Percentiles rank a stretch among this genome's conserved stretches.
These are phyloP conservation scores for Aphis gossypii DNA, from an alignment of 1,140 invertebrate species.

Conservation along the genomic window DNA sequence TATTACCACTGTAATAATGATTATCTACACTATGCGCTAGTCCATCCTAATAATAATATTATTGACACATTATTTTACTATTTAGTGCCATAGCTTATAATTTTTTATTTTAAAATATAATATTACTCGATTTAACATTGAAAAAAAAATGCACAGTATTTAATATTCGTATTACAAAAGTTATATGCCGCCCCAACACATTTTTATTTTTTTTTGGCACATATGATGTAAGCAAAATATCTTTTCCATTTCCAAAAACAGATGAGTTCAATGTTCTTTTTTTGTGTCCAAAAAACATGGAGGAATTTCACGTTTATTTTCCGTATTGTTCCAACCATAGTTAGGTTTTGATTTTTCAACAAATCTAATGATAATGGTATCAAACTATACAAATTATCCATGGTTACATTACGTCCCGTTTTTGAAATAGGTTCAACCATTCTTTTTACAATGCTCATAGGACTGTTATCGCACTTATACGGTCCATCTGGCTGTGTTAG, in stretches of 20 bases:
- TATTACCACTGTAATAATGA: too few species aligned
- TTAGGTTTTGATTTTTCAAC: constrained; percentile 56
- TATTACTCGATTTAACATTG: too few species aligned
- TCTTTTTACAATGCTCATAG: constrained; percentile 25
- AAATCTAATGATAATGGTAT: constrained; percentile 62
- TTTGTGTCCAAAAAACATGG: constrained; percentile 58
- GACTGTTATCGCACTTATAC: constrained; percentile 61
- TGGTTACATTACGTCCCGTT: constrained; percentile 62
- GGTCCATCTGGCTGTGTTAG: constrained; percentile 63
- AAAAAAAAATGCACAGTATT: too few species aligned
- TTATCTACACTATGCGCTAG: constrained; percentile 61
- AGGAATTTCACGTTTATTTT: constrained; percentile 62
- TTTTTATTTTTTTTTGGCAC: constrained; percentile 61
- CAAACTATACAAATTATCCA: constrained; percentile 64
- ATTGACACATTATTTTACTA: neutral
- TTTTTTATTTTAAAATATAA: too few species aligned
- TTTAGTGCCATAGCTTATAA: too few species aligned
- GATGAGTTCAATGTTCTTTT: constrained; percentile 42
- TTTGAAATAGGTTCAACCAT: constrained; percentile 60
- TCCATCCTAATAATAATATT: constrained; percentile 19
- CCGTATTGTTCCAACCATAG: constrained; percentile 62
- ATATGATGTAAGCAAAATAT: constrained; percentile 59
- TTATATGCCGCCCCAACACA: constrained; percentile 59
- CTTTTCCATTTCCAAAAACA: constrained; percentile 33
- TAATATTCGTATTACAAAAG: too few species aligned